Percentiles rank a stretch among this genome's conserved stretches.
These are phyloP conservation scores for Apogon hyalosoma DNA, from an alignment of 2,797 vertebrate genomes.

Conservation along the genomic window DNA sequence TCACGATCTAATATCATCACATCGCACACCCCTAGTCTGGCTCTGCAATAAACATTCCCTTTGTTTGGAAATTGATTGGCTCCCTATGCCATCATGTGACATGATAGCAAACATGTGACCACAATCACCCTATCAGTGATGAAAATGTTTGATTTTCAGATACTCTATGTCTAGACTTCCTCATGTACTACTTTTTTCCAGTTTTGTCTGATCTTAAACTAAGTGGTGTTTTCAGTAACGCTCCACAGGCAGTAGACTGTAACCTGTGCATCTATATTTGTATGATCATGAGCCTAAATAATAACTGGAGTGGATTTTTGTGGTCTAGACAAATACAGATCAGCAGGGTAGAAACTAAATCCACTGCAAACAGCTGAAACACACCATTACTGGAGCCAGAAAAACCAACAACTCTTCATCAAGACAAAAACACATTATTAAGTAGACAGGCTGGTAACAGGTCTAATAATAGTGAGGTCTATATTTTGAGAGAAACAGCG, in stretches of 20 bases:
- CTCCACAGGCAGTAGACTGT: too few relatives aligned
- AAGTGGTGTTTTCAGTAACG: background rate
- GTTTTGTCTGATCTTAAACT: background rate
- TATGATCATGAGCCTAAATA: slow-evolving; percentile 2
- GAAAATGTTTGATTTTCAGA: background rate
- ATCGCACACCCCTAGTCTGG: too few relatives aligned
- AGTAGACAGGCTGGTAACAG: slow-evolving; percentile 19
- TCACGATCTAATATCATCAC: too few relatives aligned
- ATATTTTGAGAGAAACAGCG: slow-evolving; percentile 4
- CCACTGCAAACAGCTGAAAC: background rate
- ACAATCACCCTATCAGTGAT: too few relatives aligned
- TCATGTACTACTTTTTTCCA: background rate
- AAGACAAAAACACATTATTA: slow-evolving; percentile 37
- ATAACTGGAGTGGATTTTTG: slow-evolving; percentile 4
- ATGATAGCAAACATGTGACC: too few relatives aligned
- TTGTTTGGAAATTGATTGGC: too few relatives aligned
- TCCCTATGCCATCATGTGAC: too few relatives aligned
- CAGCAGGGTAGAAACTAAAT: slow-evolving; percentile 5
- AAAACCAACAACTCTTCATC: slow-evolving; percentile 26
- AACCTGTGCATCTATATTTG: background rate
- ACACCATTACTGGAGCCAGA: background rate
- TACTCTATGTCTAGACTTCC: background rate
- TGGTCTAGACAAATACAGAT: slow-evolving; percentile 13
- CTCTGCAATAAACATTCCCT: too few relatives aligned
- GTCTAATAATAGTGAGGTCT: slow-evolving; percentile 30